Conservation (phyloP, 1,140 invertebrate genomes). For the Portunus trituberculatus region DNA sequence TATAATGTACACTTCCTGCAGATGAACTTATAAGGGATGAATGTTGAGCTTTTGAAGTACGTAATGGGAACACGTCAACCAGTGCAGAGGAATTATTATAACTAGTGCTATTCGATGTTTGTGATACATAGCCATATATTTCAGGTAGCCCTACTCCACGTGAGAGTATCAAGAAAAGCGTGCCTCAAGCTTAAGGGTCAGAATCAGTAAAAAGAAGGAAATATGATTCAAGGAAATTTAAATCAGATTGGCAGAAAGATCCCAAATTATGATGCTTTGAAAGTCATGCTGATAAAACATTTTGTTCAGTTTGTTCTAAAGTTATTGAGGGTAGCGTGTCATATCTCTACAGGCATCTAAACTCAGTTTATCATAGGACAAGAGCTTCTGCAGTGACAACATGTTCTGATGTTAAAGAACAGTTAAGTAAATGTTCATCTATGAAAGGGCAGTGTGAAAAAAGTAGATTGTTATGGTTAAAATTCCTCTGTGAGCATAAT, state of each 20-base stretch:
- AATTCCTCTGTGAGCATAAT: too few relatives aligned
- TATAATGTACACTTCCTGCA: too few relatives aligned
- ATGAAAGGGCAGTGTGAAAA: conserved; percentile 29
- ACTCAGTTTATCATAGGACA: conserved; percentile 39
- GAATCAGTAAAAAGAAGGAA: neutral
- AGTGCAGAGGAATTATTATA: neutral
- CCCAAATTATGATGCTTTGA: neutral
- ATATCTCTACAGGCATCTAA: conserved; percentile 35
- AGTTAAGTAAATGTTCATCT: neutral
- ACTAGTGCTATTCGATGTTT: neutral
- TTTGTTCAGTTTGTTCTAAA: conserved; percentile 36
- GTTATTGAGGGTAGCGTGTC: neutral
- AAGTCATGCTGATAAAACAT: neutral
- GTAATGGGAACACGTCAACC: too few relatives aligned
- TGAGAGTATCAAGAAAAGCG: neutral
- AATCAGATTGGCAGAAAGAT: neutral
- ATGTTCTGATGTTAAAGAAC: conserved; percentile 3
- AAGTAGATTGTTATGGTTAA: too few relatives aligned
- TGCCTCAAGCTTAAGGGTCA: neutral
- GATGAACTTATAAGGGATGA: too few relatives aligned
- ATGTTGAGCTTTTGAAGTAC: too few relatives aligned
- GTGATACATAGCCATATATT: neutral
- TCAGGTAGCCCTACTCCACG: too few relatives aligned
- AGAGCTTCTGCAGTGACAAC: conserved; percentile 2
- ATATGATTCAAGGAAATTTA: neutral